phyloP scores from a whole-genome alignment of 2,888 invertebrate species.

The Andricus quercusramuli region DNA sequence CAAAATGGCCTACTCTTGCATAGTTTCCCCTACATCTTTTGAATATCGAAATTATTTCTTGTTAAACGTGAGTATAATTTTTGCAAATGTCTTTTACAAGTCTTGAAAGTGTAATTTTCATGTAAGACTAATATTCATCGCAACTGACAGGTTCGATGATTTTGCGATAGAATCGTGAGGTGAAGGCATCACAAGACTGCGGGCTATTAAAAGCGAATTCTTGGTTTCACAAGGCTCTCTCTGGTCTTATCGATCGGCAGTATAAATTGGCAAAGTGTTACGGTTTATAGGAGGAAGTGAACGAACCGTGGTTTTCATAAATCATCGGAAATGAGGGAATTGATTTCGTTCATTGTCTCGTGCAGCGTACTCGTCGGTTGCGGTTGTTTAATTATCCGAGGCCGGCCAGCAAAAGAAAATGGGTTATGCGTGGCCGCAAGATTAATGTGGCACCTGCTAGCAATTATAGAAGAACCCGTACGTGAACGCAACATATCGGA shows the following conservation, averaged over 20 bases:
- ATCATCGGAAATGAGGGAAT: constrained; percentile 58
- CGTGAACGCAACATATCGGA: constrained; percentile 48
- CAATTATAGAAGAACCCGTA: constrained; percentile 58
- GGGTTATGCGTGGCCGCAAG: constrained; percentile 65
- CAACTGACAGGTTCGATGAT: neutral
- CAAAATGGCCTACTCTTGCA: too few relatives aligned
- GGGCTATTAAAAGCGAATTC: neutral
- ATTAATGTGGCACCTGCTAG: constrained; percentile 69
- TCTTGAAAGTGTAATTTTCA: too few relatives aligned
- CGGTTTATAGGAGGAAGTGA: constrained; percentile 1
- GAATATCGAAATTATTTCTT: neutral
- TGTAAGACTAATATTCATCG: neutral
- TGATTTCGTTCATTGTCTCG: constrained; percentile 60
- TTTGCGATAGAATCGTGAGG: neutral
- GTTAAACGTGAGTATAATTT: neutral
- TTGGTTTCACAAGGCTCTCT: neutral
- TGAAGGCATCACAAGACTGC: neutral
- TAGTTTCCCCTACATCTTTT: too few relatives aligned
- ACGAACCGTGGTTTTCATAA: constrained; percentile 12
- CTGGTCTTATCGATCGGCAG: constrained; percentile 14
- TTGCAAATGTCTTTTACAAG: neutral
- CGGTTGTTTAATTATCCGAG: constrained; percentile 63
- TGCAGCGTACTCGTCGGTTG: constrained; percentile 42
- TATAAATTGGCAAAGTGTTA: constrained; percentile 18
- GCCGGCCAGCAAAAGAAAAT: constrained; percentile 60